Evolutionary conservation across 1,140 invertebrate genomes (phyloP), one percentile per base, ranked within the genome.

Genomic region (Meloidogyne chitwoodi): DNA sequence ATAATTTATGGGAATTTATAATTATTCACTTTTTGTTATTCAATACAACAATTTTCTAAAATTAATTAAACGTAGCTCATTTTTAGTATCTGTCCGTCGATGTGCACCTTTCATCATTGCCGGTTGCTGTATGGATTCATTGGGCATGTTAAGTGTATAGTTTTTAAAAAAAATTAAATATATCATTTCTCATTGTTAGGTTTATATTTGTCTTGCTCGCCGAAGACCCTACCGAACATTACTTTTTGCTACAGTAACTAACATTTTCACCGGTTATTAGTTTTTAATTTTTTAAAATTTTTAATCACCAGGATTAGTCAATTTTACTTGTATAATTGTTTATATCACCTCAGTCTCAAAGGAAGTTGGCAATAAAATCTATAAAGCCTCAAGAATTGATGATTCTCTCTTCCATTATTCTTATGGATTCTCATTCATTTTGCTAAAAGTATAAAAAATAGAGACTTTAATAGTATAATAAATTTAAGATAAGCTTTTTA

Each of bases 351-450:
- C 38, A 27, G 82, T 87, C 8, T 87, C 85, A 1, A 86, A 87
- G 38, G 85, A 86, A 81, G 85, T 86, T 11, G 85, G 85, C 6
- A 85, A 86, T 65, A 86, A 86, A 68, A 79, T 86, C 24, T 87
- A 84, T 67, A 77, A 77, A 14, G 84, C 82, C 8, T 81, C 86
- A 11, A 83, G 85, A 75, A 84, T 86, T 80, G 85, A 86, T 63
- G 85, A 86, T 44, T 82, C 85, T 11, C 26, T 87, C 1, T 86
- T 86, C 62, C 76, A 87, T 70, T 87, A 84, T 63, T 77, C 81
- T 14, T 87, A 86, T 65, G 85, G 85, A 26, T 86, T 75, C 70
- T 85, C 83, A 6, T 87, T 86, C 34, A 83, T 87, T 34, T 70
- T 79, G 22, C 64, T 86, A 10, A 86, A 86, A 66, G 84, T 83